Base-by-base conservation (phyloP, 1,140 invertebrate species). In the Calosoma granatense region DNA sequence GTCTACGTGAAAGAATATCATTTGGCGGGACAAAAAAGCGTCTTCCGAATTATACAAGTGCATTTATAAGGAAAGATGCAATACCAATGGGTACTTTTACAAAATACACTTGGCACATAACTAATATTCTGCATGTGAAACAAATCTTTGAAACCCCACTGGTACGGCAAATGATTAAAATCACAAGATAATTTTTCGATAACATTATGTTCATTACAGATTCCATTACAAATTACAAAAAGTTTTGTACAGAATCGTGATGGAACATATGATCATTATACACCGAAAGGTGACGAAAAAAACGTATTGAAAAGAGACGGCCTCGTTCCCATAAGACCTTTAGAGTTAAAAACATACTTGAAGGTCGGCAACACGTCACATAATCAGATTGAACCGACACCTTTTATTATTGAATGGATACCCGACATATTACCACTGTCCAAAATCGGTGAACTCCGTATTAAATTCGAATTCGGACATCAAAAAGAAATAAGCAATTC, bases 391-490 rank as follows among this genome's bases (percentile, higher is more conserved):
- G 79, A 83, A 53, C 79, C 81, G 15, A 83, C 78, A n/a, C 84
- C 84, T 43, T 86, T 88, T 66, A 73, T 83, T 14, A 85, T 88
- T 53, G 85, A 88, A 70, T 88, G 85, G 85, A 87, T 85, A 61
- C 85, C 85, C 1, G 82, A 87, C 64, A 79, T 88, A 59, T 70
- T 87, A n/a, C 85, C 85, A 9, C 74, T 78, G 62, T 81, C 81
- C 4, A 78, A 81, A 62, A 79, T 85, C 51, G 85, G 85, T 17
- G 84, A 87, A 68, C 65, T 88, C 21, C 74, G 78, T 56, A 59
- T 68, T 51, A 54, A 60, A 54, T 70, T 66, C 59, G 63, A 68
- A 60, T 70, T 61, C 59, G 66, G 65, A 21, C 66, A 67, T 51
- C 41, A 47, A 47, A 47, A 47, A 47, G 41, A 17, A 63, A 65